Conservation (phyloP, 2,888 invertebrate genomes). For the Unio pictorum region DNA sequence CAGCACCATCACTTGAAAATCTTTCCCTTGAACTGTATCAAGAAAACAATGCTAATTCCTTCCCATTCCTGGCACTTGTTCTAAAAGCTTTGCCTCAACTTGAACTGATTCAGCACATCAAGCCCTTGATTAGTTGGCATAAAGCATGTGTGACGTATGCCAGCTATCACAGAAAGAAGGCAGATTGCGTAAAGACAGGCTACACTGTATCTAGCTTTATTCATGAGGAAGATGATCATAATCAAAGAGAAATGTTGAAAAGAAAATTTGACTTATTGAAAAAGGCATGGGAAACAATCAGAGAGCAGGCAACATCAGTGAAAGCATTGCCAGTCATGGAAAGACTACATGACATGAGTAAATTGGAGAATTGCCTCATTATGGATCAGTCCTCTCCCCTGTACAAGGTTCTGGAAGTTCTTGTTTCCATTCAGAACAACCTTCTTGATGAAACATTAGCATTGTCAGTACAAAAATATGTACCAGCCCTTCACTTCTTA, state of each 20-base stretch:
- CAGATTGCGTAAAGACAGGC: conserved; percentile 23
- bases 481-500: conserved; percentile 17
- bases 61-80: conserved; percentile 19
- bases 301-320: too few relatives aligned
- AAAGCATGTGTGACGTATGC: conserved; percentile 18
- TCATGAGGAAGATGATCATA: conserved; percentile 1
- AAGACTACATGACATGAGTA: neutral
- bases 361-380: conserved; percentile 19
- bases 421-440: conserved; percentile 31
- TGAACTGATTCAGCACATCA: conserved; percentile 19
- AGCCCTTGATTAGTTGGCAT: conserved; percentile 38
- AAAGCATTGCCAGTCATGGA: neutral
- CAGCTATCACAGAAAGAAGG: conserved; percentile 33
- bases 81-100: conserved; percentile 11
- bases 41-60: neutral
- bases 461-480: conserved; percentile 7
- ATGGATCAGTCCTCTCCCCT: conserved; percentile 15
- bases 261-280: neutral
- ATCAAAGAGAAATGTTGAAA: neutral
- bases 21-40: conserved; percentile 16
- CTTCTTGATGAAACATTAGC: conserved; percentile 21
- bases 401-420: conserved; percentile 17
- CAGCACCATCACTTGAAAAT: conserved; percentile 6
- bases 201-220: conserved; percentile 19
- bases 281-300: neutral